Percentiles rank a stretch among this genome's conserved stretches.
phyloP scores from a whole-genome alignment of 2,888 invertebrate genomes.

The Drosophila atripex region DNA sequence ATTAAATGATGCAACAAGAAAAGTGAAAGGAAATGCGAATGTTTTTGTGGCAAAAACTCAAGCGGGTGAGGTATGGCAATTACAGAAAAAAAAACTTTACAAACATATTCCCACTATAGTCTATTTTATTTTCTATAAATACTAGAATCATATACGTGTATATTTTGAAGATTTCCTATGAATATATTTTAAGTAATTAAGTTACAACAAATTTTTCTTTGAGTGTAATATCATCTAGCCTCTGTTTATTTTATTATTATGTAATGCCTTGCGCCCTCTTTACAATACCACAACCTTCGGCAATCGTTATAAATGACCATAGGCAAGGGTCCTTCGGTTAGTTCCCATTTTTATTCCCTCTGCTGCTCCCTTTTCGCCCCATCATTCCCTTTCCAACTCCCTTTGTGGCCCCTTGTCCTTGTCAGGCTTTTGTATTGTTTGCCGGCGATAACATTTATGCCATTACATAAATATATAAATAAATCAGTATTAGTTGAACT shows the following conservation, averaged over 20 bases:
- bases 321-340: slow-evolving; percentile 48
- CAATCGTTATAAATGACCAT: slow-evolving; percentile 78
- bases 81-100: neutral
- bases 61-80: neutral
- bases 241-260: slow-evolving; percentile 69
- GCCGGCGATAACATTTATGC: slow-evolving; percentile 75
- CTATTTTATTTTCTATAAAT: neutral
- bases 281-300: slow-evolving; percentile 13
- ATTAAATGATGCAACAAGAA: slow-evolving; percentile 78
- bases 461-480: slow-evolving; percentile 73
- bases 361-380: slow-evolving; percentile 10
- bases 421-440: slow-evolving; percentile 59
- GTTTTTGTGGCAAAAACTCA: neutral
- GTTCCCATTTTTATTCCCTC: slow-evolving; percentile 41
- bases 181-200: neutral
- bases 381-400: slow-evolving; percentile 39
- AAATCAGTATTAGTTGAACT: slow-evolving; percentile 74
- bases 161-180: neutral
- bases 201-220: neutral
- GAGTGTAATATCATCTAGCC: slow-evolving; percentile 2
- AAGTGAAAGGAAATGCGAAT: slow-evolving; percentile 58
- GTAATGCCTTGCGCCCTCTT: slow-evolving; percentile 43
- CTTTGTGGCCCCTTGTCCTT: slow-evolving; percentile 46
- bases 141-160: neutral
- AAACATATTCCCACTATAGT: neutral